Conservation (phyloP, 1,140 invertebrate genomes). For the Muscidifurax raptorellus region DNA sequence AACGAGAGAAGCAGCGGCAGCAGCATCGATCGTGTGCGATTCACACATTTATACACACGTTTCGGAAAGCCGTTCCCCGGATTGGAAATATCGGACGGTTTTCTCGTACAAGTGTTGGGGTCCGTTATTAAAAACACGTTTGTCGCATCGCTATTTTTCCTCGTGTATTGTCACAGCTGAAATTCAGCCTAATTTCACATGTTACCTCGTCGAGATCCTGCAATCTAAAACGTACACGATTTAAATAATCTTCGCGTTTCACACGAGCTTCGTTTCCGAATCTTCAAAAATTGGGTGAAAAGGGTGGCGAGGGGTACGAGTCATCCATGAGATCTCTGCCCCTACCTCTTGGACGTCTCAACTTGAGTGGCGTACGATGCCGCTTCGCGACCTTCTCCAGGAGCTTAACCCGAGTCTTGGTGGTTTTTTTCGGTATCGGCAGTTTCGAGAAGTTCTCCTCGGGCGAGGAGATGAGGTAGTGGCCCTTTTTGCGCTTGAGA, state of each 20-base stretch:
- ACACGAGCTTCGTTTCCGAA: too few relatives aligned
- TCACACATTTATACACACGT: not conserved
- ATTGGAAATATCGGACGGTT: too few relatives aligned
- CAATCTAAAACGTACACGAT: too few relatives aligned
- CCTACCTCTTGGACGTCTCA: not conserved
- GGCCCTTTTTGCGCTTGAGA: conserved; percentile 54
- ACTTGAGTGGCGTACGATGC: not conserved
- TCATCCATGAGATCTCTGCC: not conserved
- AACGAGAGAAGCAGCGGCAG: not conserved
- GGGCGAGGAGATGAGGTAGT: conserved; percentile 49
- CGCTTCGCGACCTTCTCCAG: not conserved
- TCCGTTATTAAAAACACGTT: not conserved
- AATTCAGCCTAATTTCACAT: too few relatives aligned
- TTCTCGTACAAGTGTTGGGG: not conserved
- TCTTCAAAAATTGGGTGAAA: too few relatives aligned
- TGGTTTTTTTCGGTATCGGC: not conserved
- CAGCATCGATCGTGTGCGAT: not conserved
- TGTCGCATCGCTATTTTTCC: not conserved
- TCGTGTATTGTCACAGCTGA: not conserved
- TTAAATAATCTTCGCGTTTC: too few relatives aligned
- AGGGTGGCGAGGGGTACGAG: too few relatives aligned
- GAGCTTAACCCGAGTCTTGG: not conserved
- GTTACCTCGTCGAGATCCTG: too few relatives aligned
- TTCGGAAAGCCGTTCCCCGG: not conserved
- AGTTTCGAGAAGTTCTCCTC: not conserved